Conservation (phyloP, 2,888 invertebrate species). For the Amphimallon solstitiale region DNA sequence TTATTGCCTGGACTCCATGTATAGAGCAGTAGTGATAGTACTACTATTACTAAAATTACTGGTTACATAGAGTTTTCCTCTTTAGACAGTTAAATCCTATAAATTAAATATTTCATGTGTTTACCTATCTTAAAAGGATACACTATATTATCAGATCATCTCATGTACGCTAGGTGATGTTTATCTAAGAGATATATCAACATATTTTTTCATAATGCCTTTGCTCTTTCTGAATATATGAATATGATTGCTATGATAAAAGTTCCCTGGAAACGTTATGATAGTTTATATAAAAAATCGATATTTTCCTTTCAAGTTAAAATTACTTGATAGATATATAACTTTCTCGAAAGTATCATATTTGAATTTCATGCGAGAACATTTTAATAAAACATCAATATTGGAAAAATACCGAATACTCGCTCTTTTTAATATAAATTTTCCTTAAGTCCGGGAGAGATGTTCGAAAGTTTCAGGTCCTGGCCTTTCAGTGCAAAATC, state of each 20-base stretch:
- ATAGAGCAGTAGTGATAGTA: too few species aligned
- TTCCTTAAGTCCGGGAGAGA: slow-evolving; percentile 19
- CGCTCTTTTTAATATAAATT: slow-evolving; percentile 27
- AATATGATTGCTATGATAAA: too few species aligned
- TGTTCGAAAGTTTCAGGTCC: slow-evolving; percentile 19
- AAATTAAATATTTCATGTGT: too few species aligned
- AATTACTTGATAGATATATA: slow-evolving; percentile 23
- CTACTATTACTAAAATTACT: too few species aligned
- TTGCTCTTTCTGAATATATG: background rate
- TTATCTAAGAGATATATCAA: too few species aligned
- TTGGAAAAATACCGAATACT: slow-evolving; percentile 30
- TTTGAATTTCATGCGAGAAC: slow-evolving; percentile 32
- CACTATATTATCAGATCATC: too few species aligned
- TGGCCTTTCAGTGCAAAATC: slow-evolving; percentile 20
- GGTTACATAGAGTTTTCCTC: too few species aligned
- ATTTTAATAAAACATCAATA: slow-evolving; percentile 35
- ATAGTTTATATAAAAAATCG: slow-evolving; percentile 10
- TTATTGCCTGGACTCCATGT: too few species aligned
- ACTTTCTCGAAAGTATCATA: slow-evolving; percentile 16
- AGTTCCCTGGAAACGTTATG: background rate
- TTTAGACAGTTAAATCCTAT: too few species aligned
- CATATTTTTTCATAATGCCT: too few species aligned
- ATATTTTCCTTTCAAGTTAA: background rate
- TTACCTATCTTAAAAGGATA: too few species aligned
- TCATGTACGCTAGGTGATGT: too few species aligned